phyloP scores from a whole-genome alignment of 1,140 invertebrate species.

The Alviniconcha marisindica region DNA sequence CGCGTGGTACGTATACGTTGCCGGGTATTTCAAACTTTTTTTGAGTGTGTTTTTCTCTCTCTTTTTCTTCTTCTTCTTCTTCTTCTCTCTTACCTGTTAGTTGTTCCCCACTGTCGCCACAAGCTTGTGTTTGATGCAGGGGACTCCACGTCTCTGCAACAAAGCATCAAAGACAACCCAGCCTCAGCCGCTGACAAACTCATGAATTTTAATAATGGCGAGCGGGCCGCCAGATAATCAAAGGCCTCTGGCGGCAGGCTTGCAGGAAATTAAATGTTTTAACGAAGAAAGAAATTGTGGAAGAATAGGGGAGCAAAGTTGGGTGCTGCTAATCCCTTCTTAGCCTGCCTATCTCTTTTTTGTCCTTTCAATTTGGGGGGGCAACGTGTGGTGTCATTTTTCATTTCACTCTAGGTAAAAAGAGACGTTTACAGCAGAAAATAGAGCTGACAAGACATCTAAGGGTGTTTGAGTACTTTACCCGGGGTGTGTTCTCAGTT shows the following conservation, averaged over 20 bases:
- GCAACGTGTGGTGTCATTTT: slow-evolving; percentile 34
- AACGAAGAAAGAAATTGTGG: slow-evolving; percentile 4
- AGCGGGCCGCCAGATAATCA: slow-evolving; percentile 9
- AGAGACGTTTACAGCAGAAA: background rate
- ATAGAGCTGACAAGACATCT: slow-evolving; percentile 19
- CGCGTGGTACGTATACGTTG: too few species aligned
- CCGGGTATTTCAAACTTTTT: too few species aligned
- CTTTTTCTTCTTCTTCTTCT: background rate
- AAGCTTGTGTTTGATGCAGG: slow-evolving; percentile 32
- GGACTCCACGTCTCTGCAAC: slow-evolving; percentile 29
- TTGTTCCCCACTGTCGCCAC: slow-evolving; percentile 18
- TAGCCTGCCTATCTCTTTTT: background rate
- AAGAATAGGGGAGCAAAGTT: slow-evolving; percentile 15
- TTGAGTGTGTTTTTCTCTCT: background rate
- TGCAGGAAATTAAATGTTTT: slow-evolving; percentile 39
- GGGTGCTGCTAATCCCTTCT: slow-evolving; percentile 6
- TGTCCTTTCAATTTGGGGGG: background rate
- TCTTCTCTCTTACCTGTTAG: slow-evolving; percentile 25
- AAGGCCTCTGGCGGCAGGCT: background rate
- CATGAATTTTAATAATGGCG: slow-evolving; percentile 39
- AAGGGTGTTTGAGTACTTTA: slow-evolving; percentile 20
- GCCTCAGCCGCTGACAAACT: slow-evolving; percentile 26
- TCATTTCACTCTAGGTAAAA: slow-evolving; percentile 33
- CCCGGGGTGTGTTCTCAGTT: slow-evolving; percentile 7
- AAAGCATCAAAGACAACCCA: slow-evolving; percentile 33